A percentile compares a stretch with the other conserved stretches of the same genome.
Evolutionary conservation across 2,113 vertebrate genomes (phyloP).

Genomic region (Electrona antarctica): DNA sequence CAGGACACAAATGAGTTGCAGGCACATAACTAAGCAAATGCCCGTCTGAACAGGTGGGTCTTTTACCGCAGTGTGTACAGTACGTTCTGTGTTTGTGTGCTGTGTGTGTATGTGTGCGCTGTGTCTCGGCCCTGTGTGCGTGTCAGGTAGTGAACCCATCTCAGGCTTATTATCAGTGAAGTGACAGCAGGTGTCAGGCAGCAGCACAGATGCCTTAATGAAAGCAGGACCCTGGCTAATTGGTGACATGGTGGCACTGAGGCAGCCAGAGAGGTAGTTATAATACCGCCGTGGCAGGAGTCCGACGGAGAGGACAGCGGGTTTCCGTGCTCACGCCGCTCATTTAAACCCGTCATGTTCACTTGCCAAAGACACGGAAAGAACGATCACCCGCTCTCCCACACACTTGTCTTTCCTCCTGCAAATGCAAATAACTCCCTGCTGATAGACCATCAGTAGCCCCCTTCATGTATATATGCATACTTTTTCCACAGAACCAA

Average conservation of each 20-base stretch:
- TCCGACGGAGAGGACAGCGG: slow-evolving; percentile 56
- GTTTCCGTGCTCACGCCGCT: slow-evolving; percentile 49
- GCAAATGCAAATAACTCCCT: slow-evolving; percentile 34
- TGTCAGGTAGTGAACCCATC: slow-evolving; percentile 73
- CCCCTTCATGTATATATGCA: background rate
- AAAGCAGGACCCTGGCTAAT: slow-evolving; percentile 85
- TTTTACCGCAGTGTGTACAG: no score
- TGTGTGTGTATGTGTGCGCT: no score
- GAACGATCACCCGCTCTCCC: slow-evolving; percentile 27
- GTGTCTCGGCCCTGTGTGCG: background rate
- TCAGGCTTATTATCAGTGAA: slow-evolving; percentile 79
- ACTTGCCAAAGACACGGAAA: slow-evolving; percentile 65
- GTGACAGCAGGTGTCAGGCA: slow-evolving; percentile 79
- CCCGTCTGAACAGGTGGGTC: no score
- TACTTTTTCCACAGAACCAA: no score
- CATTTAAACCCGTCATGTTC: slow-evolving; percentile 70
- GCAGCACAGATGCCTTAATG: slow-evolving; percentile 83
- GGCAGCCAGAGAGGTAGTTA: slow-evolving; percentile 69
- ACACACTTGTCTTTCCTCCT: slow-evolving; percentile 42
- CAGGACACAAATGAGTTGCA: no score
- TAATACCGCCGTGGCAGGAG: slow-evolving; percentile 54
- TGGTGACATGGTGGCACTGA: slow-evolving; percentile 82
- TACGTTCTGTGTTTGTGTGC: no score
- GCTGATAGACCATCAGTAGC: slow-evolving; percentile 36
- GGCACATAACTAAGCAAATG: no score